These are phyloP conservation scores for Pseudonaja textilis DNA, from an alignment of 2,113 vertebrate genomes.

Conservation along the genomic window DNA sequence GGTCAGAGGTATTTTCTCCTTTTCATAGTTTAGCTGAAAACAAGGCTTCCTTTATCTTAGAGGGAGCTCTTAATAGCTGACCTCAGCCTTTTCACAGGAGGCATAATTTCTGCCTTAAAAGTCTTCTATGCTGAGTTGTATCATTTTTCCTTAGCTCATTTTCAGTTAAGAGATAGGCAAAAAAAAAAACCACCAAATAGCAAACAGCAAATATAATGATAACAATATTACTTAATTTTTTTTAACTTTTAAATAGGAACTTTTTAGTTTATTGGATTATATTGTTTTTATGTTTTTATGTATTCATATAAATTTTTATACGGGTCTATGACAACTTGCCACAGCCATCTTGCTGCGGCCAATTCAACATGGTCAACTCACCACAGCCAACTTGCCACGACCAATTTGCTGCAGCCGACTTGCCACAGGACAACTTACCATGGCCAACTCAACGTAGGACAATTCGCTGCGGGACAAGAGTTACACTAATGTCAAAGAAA, in stretches of 20 bases:
- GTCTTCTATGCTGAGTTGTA: slow-evolving; percentile 65
- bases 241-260: fast-evolving
- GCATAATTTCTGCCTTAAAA: slow-evolving; percentile 63
- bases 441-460: too few relatives aligned
- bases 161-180: slow-evolving; percentile 58
- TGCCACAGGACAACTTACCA: too few relatives aligned
- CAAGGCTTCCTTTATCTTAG: slow-evolving; percentile 89
- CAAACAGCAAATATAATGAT: neutral
- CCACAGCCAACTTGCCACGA: too few relatives aligned
- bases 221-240: neutral
- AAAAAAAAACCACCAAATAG: slow-evolving; percentile 5
- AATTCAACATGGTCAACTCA: too few relatives aligned
- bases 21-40: slow-evolving; percentile 86
- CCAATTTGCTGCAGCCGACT: too few relatives aligned
- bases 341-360: too few relatives aligned
- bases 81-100: slow-evolving; percentile 76
- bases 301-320: neutral
- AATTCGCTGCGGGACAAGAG: too few relatives aligned
- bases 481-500: too few relatives aligned
- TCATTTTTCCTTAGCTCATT: slow-evolving; percentile 66
- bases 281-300: neutral
- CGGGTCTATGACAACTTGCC: too few relatives aligned
- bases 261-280: neutral
- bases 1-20: slow-evolving; percentile 85
- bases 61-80: slow-evolving; percentile 80